Evolutionary conservation across 2,113 vertebrate genomes (phyloP).

Genomic region (Amphiprion percula): DNA sequence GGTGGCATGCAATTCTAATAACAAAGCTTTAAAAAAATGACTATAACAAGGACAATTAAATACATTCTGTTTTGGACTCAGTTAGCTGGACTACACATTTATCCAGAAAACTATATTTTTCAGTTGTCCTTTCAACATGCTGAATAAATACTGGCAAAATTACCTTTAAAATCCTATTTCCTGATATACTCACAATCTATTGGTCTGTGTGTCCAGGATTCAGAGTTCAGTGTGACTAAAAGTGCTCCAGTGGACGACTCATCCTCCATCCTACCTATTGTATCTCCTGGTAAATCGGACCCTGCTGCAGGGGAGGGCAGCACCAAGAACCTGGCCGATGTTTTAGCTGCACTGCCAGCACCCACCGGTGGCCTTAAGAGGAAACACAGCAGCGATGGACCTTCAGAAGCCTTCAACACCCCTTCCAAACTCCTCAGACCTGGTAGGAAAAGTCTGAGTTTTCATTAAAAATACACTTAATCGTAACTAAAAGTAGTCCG

Average conservation of each 20-base stretch:
- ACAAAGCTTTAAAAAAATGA: no score
- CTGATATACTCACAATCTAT: background rate
- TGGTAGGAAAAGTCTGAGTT: slow-evolving; percentile 73
- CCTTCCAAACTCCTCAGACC: slow-evolving; percentile 87
- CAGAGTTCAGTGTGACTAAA: slow-evolving; percentile 84
- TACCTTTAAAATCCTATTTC: no score
- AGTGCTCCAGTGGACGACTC: slow-evolving; percentile 75
- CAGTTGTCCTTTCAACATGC: no score
- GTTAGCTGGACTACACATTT: no score
- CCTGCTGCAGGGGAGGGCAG: slow-evolving; percentile 75
- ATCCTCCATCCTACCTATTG: slow-evolving; percentile 71
- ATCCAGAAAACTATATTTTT: no score
- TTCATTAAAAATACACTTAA: no score
- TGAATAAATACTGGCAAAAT: no score
- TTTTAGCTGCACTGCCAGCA: slow-evolving; percentile 84
- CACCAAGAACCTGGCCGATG: slow-evolving; percentile 82
- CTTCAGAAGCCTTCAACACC: slow-evolving; percentile 53
- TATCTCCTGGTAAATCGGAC: slow-evolving; percentile 67
- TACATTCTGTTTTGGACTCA: no score
- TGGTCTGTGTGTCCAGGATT: slow-evolving; percentile 72
- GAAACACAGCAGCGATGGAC: slow-evolving; percentile 82
- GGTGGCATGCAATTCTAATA: no score
- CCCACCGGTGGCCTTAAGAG: slow-evolving; percentile 86
- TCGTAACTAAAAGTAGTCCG: background rate
- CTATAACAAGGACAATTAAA: no score